phyloP scores from a whole-genome alignment of 2,888 invertebrate genomes.

The Andrena camellia region DNA sequence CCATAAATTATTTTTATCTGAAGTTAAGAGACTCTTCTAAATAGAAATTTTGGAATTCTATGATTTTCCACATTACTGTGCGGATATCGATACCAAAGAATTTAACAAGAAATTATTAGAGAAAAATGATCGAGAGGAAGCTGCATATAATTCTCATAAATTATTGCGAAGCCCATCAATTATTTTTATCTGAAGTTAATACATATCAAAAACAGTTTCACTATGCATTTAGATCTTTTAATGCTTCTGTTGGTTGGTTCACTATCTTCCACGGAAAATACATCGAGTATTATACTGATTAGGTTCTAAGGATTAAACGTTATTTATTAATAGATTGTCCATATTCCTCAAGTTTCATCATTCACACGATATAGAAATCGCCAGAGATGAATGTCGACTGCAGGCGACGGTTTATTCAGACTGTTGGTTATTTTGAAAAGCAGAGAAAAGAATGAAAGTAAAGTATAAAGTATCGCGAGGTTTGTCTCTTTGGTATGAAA shows the following conservation, averaged over 20 bases:
- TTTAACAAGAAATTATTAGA: too few species aligned
- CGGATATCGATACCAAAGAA: too few species aligned
- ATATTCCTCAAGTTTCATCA: constrained; percentile 9
- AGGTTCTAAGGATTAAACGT: neutral
- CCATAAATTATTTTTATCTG: neutral
- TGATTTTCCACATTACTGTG: too few species aligned
- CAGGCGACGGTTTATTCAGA: constrained; percentile 35
- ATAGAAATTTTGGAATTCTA: too few species aligned
- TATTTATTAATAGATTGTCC: neutral
- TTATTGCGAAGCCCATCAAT: neutral
- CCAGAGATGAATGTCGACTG: constrained; percentile 11
- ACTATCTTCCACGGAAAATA: too few species aligned
- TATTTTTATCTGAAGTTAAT: neutral
- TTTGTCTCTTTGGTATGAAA: constrained; percentile 48
- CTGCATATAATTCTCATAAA: too few species aligned
- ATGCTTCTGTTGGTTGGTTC: too few species aligned
- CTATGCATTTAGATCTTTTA: too few species aligned
- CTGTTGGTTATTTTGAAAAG: constrained; percentile 44
- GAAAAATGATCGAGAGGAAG: too few species aligned
- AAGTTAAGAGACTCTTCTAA: too few species aligned
- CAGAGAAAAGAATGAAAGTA: constrained; percentile 24
- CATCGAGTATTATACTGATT: too few species aligned
- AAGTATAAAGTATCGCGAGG: constrained; percentile 34
- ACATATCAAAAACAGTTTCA: too few species aligned
- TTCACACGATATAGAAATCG: neutral